Base-by-base conservation (phyloP, 2,888 invertebrate species). In the Volucella bombylans region DNA sequence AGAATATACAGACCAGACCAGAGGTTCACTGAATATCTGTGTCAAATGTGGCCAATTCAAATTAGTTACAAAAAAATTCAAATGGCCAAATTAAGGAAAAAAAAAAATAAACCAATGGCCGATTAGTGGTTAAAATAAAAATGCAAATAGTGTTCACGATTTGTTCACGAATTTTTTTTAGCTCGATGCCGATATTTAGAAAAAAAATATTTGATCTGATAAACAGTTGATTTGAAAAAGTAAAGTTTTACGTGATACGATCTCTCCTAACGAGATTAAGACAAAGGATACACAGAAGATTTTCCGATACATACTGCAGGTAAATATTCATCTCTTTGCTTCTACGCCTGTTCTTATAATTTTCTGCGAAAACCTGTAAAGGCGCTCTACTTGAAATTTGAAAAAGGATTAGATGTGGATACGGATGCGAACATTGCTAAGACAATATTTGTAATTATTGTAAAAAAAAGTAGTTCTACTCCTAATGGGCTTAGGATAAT, bases 401-500 rank as follows among this genome's bases (percentile, higher is more conserved):
- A 47, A 57, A 57, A 59, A 39, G 41, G 39, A 39, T n/a, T 15
- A 61, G 41, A 39, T 67, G n/a, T 47, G 43, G n/a, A 54, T n/a
- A 39, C 18, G 64, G 47, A 64, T 39, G 11, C 50, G 15, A 15
- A 49, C 39, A 47, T 55, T 72, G 12, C n/a, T 67, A 14, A 1
- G 54, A 64, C 68, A 78, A 64, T 82, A 68, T 82, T 77, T 68
- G 62, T 64, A 73, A 82, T 82, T 78, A 73, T 68, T 77, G 55
- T 67, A 23, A 23, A 49, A 55, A 72, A 77, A 77, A 23, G 61
- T 64, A 78, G 82, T 78, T 73, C 72, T 82, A 45, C 57, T 78
- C 78, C 78, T 82, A 82, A 82, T 82, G 82, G 82, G 82, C 68
- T 82, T 82, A 82, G 67, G 64, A 78, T 82, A 82, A 78, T 82